Percentiles rank a stretch among this genome's conserved stretches.
phyloP scores from a whole-genome alignment of 1,140 invertebrate genomes.

The Neodiprion lecontei region DNA sequence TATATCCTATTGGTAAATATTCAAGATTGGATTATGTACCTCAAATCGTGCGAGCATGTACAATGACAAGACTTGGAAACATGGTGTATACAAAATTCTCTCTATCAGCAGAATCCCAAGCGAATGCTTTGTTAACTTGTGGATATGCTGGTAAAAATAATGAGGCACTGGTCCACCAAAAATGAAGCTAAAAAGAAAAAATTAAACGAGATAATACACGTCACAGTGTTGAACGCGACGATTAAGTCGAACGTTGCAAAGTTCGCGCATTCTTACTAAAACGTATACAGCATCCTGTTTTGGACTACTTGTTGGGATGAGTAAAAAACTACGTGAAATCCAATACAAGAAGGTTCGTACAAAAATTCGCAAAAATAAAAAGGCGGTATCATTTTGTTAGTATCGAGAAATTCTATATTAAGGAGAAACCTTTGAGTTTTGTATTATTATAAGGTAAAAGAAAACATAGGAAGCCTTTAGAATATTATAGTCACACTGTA shows the following conservation, averaged over 20 bases:
- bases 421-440: too few relatives aligned
- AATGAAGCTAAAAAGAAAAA: conserved; percentile 63
- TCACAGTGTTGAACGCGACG: not conserved
- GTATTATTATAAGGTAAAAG: too few relatives aligned
- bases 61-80: conserved; percentile 72
- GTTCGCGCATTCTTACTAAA: not conserved
- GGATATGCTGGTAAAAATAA: conserved; percentile 69
- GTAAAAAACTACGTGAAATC: too few relatives aligned
- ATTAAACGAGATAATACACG: conserved; percentile 12
- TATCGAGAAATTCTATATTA: too few relatives aligned
- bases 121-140: conserved; percentile 61
- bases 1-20: too few relatives aligned
- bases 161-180: conserved; percentile 78
- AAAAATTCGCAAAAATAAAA: too few relatives aligned
- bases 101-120: conserved; percentile 69
- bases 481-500: too few relatives aligned
- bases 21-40: conserved; percentile 43
- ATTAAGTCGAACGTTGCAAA: conserved; percentile 17
- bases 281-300: too few relatives aligned
- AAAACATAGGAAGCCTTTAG: too few relatives aligned
- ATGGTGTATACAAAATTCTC: conserved; percentile 71
- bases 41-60: conserved; percentile 75
- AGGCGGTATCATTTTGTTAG: too few relatives aligned
- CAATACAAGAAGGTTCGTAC: too few relatives aligned
- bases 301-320: too few relatives aligned